Evolutionary conservation across 2,797 vertebrate genomes (phyloP).

Genomic region (Morelia viridis): DNA sequence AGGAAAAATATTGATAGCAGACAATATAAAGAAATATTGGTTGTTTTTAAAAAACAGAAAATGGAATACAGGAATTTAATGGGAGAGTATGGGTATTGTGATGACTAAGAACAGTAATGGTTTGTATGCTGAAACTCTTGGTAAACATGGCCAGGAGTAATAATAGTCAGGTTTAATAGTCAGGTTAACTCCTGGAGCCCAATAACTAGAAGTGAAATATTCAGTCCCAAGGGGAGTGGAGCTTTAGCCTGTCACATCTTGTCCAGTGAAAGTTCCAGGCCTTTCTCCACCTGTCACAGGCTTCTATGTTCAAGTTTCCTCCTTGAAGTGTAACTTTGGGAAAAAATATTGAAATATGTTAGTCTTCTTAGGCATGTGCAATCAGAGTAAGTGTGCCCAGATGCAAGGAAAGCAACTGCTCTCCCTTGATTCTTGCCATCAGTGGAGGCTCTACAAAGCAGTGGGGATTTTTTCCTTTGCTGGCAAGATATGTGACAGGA

Average conservation of each 20-base stretch:
- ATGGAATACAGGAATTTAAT: background rate
- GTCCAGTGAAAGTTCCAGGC: background rate
- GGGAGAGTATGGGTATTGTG: too few relatives aligned
- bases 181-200: too few relatives aligned
- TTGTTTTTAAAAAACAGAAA: background rate
- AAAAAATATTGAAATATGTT: background rate
- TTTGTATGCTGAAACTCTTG: too few relatives aligned
- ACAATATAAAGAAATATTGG: background rate
- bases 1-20: background rate
- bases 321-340: background rate
- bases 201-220: too few relatives aligned
- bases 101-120: too few relatives aligned
- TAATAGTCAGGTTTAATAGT: too few relatives aligned
- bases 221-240: background rate
- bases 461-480: background rate
- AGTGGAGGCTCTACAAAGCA: background rate
- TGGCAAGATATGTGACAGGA: background rate
- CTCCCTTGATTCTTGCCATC: background rate
- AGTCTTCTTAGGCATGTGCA: background rate
- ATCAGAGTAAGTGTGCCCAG: background rate
- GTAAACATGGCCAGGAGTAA: too few relatives aligned
- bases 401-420: background rate
- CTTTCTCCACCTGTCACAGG: background rate
- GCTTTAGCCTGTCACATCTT: background rate
- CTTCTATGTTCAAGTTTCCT: background rate